These are phyloP conservation scores for Melieria crassipennis DNA, from an alignment of 2,888 invertebrate species.

Conservation along the genomic window DNA sequence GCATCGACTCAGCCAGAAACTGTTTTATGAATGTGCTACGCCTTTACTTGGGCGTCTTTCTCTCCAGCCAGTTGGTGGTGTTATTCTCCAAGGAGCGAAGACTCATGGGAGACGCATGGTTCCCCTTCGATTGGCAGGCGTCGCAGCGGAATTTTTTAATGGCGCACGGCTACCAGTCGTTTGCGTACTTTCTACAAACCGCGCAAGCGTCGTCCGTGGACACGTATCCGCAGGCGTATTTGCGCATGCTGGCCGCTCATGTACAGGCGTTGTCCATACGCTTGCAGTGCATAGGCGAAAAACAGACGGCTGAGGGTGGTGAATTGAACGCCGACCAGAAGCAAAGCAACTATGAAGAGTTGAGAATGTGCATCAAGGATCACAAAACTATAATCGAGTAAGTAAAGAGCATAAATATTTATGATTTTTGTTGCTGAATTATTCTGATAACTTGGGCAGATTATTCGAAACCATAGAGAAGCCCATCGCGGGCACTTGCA, in stretches of 20 bases:
- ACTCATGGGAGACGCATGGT: constrained; percentile 53
- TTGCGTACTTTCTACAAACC: constrained; percentile 38
- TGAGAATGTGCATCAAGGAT: constrained; percentile 54
- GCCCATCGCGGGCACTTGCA: constrained; percentile 67
- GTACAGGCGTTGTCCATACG: constrained; percentile 51
- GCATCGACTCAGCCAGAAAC: constrained; percentile 37
- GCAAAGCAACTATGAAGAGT: constrained; percentile 41
- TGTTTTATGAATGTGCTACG: constrained; percentile 38
- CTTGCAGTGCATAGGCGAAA: constrained; percentile 41
- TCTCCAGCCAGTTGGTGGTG: constrained; percentile 41
- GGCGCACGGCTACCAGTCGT: constrained; percentile 43
- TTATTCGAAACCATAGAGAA: constrained; percentile 66
- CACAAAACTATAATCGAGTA: constrained; percentile 56
- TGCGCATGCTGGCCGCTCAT: constrained; percentile 54
- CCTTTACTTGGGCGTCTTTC: constrained; percentile 32
- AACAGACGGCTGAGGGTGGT: neutral
- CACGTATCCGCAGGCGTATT: constrained; percentile 55
- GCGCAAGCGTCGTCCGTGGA: constrained; percentile 45
- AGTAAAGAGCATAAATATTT: neutral
- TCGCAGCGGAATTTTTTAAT: constrained; percentile 43
- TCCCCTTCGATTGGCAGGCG: constrained; percentile 55
- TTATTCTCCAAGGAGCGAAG: constrained; percentile 40
- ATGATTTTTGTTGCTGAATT: neutral
- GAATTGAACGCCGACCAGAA: constrained; percentile 14
- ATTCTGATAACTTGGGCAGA: constrained; percentile 56